These are phyloP conservation scores for Typhlichthys subterraneus DNA, from an alignment of 2,797 vertebrate genomes.

Conservation along the genomic window DNA sequence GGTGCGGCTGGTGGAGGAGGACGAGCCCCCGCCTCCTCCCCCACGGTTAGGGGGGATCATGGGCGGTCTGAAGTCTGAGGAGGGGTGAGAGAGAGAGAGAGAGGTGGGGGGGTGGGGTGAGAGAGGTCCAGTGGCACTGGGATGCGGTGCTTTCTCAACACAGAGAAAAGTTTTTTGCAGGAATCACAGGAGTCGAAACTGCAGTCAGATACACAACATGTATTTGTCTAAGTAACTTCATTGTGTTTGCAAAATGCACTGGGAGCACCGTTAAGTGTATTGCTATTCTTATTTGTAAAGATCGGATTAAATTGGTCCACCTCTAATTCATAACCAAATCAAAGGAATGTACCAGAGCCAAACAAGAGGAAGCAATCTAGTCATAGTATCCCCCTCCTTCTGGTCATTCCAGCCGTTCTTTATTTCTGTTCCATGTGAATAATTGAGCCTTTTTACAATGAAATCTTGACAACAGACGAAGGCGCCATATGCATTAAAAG, in stretches of 20 bases:
- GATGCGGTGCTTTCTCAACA: no score
- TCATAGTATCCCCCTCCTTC: slow-evolving; percentile 4
- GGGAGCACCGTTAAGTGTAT: no score
- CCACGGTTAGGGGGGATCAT: slow-evolving; percentile 63
- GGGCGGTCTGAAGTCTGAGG: slow-evolving; percentile 68
- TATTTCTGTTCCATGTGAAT: slow-evolving; percentile 53
- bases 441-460: slow-evolving; percentile 61
- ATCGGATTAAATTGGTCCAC: no score
- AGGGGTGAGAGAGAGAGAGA: not conserved
- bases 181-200: no score
- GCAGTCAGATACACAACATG: no score
- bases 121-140: not conserved
- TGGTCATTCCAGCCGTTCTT: slow-evolving; percentile 36
- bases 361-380: slow-evolving; percentile 15
- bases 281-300: no score
- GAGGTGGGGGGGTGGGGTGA: not conserved
- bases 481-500: slow-evolving; percentile 54
- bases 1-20: slow-evolving; percentile 64
- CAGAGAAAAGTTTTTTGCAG: no score
- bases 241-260: no score
- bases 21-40: slow-evolving; percentile 38
- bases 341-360: not conserved
- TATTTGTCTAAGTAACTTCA: no score
- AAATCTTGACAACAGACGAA: slow-evolving; percentile 67
- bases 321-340: not conserved